Base-by-base conservation (phyloP, 2,888 invertebrate genomes). In the Pardosa pseudoannulata region DNA sequence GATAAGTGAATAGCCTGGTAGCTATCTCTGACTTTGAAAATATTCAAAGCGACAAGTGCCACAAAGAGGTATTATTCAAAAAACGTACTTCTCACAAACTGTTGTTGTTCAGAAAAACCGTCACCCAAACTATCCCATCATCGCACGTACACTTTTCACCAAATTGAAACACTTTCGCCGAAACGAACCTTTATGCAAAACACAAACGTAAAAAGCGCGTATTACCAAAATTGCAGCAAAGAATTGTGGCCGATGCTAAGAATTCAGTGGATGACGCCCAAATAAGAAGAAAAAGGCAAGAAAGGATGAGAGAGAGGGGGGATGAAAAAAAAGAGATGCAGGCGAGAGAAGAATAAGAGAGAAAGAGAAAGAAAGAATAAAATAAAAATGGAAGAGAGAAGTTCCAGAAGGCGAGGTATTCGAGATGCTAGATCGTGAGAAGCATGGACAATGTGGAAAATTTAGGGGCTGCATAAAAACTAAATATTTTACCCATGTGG, bases 221-320 rank as follows among this genome's bases (percentile, higher is more conserved):
- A 85, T 85, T 85, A 85, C 83, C 39, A 68, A 85, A 85, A 85
- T 85, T 85, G 83, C 83, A 65, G 71, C 83, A 79, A 23, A 56
- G 78, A 85, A 78, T 73, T 83, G 82, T 46, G 71, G 76, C 82
- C 64, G 71, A 64, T 70, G 65, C 50, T 72, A 85, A 36, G 83
- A 85, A 85, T 78, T 76, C 83, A 85, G 83, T 73, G 62, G 83
- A 78, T 85, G 78, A 85, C 83, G 83, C 73, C 73, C 83, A 50
- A 85, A 78, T 85, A 78, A 76, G 72, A 85, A 83, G 65, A 76
- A 56, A 13, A 67, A 78, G 72, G 73, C 67, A 73, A 50, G 71
- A 78, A 78, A 78, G 79, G 79, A 78, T 67, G 73, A 67, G 56
- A 71, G 19, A 68, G 16, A 29, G 67, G 41, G 73, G 73, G 67